Evolutionary conservation across 1,140 invertebrate species (phyloP).

Genomic region (Magallana gigas): DNA sequence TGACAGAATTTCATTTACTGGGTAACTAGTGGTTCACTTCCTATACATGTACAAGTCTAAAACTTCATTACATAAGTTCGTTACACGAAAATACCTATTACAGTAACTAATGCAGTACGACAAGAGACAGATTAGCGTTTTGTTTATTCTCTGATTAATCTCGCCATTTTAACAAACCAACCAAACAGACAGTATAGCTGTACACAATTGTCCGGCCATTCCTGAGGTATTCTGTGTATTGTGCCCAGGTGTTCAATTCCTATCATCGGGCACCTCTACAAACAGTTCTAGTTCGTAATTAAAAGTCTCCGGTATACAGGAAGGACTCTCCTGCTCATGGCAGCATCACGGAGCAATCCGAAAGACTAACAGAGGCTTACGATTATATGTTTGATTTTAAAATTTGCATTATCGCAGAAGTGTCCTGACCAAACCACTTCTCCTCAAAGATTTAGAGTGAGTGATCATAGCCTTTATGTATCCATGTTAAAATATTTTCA

Average conservation of each 20-base stretch:
- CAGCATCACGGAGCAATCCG: slow-evolving; percentile 16
- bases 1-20: too few relatives aligned
- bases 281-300: background rate
- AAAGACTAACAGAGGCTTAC: background rate
- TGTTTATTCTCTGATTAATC: background rate
- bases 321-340: background rate
- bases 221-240: slow-evolving; percentile 16
- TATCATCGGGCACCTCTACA: background rate
- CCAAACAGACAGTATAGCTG: background rate
- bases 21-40: too few relatives aligned
- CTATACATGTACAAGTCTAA: too few relatives aligned
- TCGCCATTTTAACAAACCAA: background rate
- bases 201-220: background rate
- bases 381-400: slow-evolving; percentile 5
- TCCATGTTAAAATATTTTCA: slow-evolving; percentile 29
- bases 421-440: slow-evolving; percentile 18
- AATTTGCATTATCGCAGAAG: slow-evolving; percentile 20
- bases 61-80: too few relatives aligned
- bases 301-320: background rate
- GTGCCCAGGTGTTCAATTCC: slow-evolving; percentile 21
- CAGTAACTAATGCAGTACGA: too few relatives aligned
- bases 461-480: background rate
- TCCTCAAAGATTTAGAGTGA: background rate
- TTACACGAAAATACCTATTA: too few relatives aligned
- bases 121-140: background rate